These are phyloP conservation scores for Falcaria lacertinaria DNA, from an alignment of 2,888 invertebrate genomes.

Conservation along the genomic window DNA sequence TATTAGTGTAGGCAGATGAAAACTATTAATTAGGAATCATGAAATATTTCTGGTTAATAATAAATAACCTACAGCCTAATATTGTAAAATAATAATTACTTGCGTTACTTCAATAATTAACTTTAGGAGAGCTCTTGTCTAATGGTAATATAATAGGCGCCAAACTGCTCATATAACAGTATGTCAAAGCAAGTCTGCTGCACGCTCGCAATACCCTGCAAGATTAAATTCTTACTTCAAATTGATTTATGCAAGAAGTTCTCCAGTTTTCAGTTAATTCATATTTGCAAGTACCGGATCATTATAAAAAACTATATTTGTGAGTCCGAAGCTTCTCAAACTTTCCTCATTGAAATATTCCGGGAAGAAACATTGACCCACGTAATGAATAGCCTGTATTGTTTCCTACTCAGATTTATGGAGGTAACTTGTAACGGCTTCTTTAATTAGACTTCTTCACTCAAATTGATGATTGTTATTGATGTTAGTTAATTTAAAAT, in stretches of 20 bases:
- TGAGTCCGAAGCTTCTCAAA: slow-evolving; percentile 51
- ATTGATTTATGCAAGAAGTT: slow-evolving; percentile 49
- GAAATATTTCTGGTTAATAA: too few relatives aligned
- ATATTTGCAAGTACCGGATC: slow-evolving; percentile 51
- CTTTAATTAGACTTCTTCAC: slow-evolving; percentile 77
- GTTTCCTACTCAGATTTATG: slow-evolving; percentile 75
- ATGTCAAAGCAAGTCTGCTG: slow-evolving; percentile 2
- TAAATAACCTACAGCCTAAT: too few relatives aligned
- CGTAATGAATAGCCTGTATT: slow-evolving; percentile 75
- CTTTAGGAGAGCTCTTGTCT: neutral
- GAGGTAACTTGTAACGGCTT: slow-evolving; percentile 78
- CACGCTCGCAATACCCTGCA: slow-evolving; percentile 5
- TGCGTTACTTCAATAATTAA: too few relatives aligned
- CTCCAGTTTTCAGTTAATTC: slow-evolving; percentile 27
- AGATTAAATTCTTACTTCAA: slow-evolving; percentile 29
- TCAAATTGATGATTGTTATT: slow-evolving; percentile 76
- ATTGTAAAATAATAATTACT: too few relatives aligned
- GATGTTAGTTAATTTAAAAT: slow-evolving; percentile 67
- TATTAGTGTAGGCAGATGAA: too few relatives aligned
- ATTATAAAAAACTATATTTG: slow-evolving; percentile 74
- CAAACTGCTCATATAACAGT: neutral
- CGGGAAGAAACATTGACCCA: slow-evolving; percentile 61
- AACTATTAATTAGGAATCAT: too few relatives aligned
- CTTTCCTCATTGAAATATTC: slow-evolving; percentile 72
- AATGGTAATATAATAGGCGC: neutral